Base-by-base conservation (phyloP, 2,113 vertebrate genomes). In the Falco punctatus region DNA sequence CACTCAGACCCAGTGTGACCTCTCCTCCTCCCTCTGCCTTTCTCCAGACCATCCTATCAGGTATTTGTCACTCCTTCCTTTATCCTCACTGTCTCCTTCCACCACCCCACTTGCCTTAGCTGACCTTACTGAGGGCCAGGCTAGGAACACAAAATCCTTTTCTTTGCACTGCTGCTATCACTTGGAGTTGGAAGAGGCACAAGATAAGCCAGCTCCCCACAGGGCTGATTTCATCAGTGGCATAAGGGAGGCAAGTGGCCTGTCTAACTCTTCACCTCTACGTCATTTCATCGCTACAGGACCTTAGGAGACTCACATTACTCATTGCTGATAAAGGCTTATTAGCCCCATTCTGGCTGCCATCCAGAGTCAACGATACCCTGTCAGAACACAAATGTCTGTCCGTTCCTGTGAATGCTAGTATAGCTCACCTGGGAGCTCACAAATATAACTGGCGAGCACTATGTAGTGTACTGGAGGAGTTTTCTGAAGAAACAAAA, bases 1-100 rank as follows among this genome's bases (percentile, higher is more conserved):
- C 14, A 38, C 20, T 59, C 1, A 7, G 40, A 49, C 9, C 26
- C 19, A 58, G 7, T 20, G 35, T 15, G 14, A 93, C 14, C 23
- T 57, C 48, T 72, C 12, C 6, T 71, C 14, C 40, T 42, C 15
- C 26, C 33, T 86, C 65, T 0, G 0, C 10, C n/a, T 65, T 74
- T 44, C 40, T 61, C 42, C 49, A 88, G 15, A 23, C 21, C 1
- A 8, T 13, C 15, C 21, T 9, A 66, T 42, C 35, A 70, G 49
- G 22, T 0, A 5, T 7, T 24, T 79, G n/a, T 52, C 35, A 64
- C 21, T 85, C 35, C 28, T 65, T 79, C 28, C 55, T 94, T 79
- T 65, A 35, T 57, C 19, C 15, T 33, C 4, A 1, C 52, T 72
- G 22, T 17, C 32, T 78, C 21, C 44, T 64, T 73, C 32, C 44